Percentiles rank a stretch among this genome's conserved stretches.
Conservation (phyloP, 2,888 invertebrate genomes). For the Ferrisia virgata region DNA sequence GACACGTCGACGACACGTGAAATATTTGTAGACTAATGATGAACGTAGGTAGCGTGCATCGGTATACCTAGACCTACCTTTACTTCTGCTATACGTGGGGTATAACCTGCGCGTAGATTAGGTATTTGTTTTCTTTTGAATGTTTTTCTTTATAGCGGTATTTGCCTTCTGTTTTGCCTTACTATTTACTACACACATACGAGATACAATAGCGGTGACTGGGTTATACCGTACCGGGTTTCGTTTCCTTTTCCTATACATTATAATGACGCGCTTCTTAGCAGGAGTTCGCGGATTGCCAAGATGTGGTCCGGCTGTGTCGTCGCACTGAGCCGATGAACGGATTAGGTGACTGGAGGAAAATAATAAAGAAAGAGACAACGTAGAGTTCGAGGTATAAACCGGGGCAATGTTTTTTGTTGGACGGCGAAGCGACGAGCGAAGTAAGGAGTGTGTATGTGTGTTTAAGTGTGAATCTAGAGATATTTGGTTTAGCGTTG, state of each 20-base stretch:
- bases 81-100: neutral
- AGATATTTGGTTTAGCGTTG: too few species aligned
- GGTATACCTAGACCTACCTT: neutral
- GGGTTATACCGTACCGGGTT: neutral
- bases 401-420: too few species aligned
- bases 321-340: neutral
- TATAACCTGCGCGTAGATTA: neutral
- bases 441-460: too few species aligned
- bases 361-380: neutral
- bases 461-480: too few species aligned
- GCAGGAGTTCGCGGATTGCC: neutral
- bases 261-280: neutral
- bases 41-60: too few species aligned
- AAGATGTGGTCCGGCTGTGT: neutral
- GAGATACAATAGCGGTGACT: neutral
- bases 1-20: too few species aligned
- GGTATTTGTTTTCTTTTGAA: conserved; percentile 2
- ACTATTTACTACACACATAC: neutral
- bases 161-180: conserved; percentile 1
- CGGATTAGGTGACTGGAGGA: neutral
- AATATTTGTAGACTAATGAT: too few species aligned
- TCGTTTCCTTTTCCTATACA: too few species aligned
- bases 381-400: too few species aligned
- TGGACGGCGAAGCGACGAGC: too few species aligned
- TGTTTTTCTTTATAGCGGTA: neutral